These are phyloP conservation scores for Beroe forskalii DNA, from an alignment of 37 sponge, comb jelly and placozoan genomes.

Conservation along the genomic window DNA sequence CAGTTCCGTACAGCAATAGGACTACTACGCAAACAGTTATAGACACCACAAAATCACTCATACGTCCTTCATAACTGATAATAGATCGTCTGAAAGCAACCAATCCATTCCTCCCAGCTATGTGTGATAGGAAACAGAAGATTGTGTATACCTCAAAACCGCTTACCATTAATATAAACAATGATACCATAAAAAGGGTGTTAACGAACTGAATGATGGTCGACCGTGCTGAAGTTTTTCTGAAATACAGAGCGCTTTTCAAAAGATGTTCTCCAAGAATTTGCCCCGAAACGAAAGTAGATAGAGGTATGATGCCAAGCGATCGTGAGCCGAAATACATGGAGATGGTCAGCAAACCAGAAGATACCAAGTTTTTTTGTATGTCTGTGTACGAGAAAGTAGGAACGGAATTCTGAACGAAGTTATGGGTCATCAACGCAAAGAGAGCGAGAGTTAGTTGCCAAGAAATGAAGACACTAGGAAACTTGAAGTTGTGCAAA, in stretches of 20 bases:
- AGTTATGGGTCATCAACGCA: neutral
- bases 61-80: neutral
- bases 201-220: too few species aligned
- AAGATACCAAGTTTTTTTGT: neutral
- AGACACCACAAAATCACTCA: neutral
- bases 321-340: constrained; percentile 8
- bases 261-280: neutral
- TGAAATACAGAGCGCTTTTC: neutral
- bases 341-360: neutral
- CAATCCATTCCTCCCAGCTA: neutral
- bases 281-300: neutral
- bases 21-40: neutral
- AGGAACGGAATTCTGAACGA: neutral
- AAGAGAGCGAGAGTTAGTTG: constrained; percentile 10
- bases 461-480: constrained; percentile 54
- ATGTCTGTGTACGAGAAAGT: neutral
- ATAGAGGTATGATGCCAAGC: neutral
- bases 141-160: neutral
- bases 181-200: neutral
- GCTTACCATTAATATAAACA: neutral
- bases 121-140: neutral
- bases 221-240: neutral
- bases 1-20: constrained; percentile 41
- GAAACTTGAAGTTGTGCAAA: constrained; percentile 40
- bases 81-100: neutral